Percentiles rank a stretch among this genome's conserved stretches.
phyloP scores from a whole-genome alignment of 2,888 invertebrate species.

The Marasmarcha lunaedactyla region DNA sequence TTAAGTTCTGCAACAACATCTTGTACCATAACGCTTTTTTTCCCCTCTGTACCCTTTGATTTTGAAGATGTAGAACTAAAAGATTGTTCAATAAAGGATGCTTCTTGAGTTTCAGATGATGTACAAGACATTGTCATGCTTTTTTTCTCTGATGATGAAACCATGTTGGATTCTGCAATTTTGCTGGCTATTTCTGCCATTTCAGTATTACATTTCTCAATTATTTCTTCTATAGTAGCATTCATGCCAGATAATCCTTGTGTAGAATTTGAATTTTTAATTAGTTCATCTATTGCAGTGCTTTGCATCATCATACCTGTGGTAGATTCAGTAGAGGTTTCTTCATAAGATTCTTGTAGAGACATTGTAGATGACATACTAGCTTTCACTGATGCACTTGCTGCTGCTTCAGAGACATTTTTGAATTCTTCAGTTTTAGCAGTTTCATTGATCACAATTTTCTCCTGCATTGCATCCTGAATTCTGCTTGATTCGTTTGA shows the following conservation, averaged over 20 bases:
- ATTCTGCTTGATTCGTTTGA: no score
- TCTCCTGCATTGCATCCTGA: no score
- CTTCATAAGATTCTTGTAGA: no score
- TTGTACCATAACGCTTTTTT: conserved; percentile 20
- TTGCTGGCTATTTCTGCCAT: not conserved
- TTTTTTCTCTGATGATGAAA: conserved; percentile 18
- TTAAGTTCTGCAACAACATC: conserved; percentile 22
- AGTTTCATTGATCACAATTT: no score
- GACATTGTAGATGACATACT: no score
- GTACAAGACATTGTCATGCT: conserved; percentile 14
- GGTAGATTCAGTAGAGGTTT: no score
- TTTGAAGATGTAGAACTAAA: conserved; percentile 19
- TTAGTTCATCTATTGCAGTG: no score
- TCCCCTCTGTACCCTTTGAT: conserved; percentile 20
- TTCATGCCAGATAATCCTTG: not conserved
- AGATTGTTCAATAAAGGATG: conserved; percentile 20
- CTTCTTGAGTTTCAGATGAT: conserved; percentile 16
- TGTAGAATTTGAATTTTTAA: not conserved
- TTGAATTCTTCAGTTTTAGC: no score
- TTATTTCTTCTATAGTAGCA: not conserved
- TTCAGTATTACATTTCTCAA: not conserved
- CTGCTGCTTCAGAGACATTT: no score
- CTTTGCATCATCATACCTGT: no score
- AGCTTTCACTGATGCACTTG: no score
- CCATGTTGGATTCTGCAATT: conserved; percentile 9